Evolutionary conservation across 2,113 vertebrate genomes (phyloP), one percentile per base, ranked within the genome.

Genomic region (Pontoporia blainvillei): DNA sequence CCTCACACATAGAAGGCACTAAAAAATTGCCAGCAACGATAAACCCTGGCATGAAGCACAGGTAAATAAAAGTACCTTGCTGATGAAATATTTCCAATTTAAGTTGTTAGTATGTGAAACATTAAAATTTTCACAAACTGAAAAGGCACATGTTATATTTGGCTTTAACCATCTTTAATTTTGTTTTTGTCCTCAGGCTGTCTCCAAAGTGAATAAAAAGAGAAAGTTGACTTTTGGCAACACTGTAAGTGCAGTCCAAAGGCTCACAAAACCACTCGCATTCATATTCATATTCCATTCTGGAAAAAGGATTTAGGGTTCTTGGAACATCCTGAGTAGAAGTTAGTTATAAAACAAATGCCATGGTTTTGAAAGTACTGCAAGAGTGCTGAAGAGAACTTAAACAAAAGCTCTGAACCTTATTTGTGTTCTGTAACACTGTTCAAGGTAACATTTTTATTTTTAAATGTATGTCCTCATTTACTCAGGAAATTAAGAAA

Each of bases 401-500:
- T 95, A 95, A 96, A 98, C 96, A 76, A 64, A 82, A 73, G 15
- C 82, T 94, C 85, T 64, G 62, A 97, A 92, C 15, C 96, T 97
- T 69, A 75, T 95, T 95, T 91, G 31, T 92, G 92, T 61, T 95
- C 88, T 49, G 36, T 86, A 93, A 84, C 29, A 85, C 62, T 57
- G 90, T 98, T 86, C 95, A 86, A 97, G 96, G 79, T 86, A 98
- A 91, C 36, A 86, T 1, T 97, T 97, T 95, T 95, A 97, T 67
- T 97, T 97, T 82, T 31, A 6, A 97, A 98, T 90, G 96, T 86
- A 94, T 85, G 94, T 13, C 95, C 96, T 96, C 78, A 95, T 81
- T 98, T 92, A 29, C 95, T 67, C 39, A 95, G 83, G 92, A 96
- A 98, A 98, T 97, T 92, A 98, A 96, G 91, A 97, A 98, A 94